phyloP scores from a whole-genome alignment of 2,888 invertebrate genomes.

The Andrena dorsata region DNA sequence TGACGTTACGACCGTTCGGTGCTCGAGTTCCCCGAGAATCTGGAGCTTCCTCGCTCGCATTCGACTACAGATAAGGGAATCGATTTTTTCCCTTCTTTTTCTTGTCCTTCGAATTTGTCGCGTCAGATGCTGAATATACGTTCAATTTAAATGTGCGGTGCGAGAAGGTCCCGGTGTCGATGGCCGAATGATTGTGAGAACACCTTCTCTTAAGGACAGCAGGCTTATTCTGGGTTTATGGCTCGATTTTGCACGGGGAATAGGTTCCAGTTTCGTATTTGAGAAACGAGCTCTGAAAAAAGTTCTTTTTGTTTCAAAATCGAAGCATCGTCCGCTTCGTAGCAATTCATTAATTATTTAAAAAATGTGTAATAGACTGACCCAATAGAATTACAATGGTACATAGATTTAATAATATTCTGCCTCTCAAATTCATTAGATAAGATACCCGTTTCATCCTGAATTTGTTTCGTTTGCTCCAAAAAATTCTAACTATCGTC shows the following conservation, averaged over 20 bases:
- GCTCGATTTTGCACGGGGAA: background rate
- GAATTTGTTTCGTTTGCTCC: too few species aligned
- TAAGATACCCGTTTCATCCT: too few species aligned
- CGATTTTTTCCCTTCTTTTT: slow-evolving; percentile 16
- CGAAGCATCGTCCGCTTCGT: too few species aligned
- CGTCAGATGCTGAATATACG: background rate
- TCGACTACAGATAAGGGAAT: slow-evolving; percentile 34
- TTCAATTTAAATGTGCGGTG: slow-evolving; percentile 4
- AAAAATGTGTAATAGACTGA: too few species aligned
- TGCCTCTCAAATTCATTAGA: too few species aligned
- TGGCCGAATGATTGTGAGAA: slow-evolving; percentile 36
- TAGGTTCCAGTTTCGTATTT: background rate
- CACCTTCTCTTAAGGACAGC: slow-evolving; percentile 1
- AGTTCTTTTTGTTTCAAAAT: too few species aligned
- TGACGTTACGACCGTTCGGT: slow-evolving; percentile 37
- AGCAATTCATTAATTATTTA: too few species aligned
- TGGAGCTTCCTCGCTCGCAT: slow-evolving; percentile 54
- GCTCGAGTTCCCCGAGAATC: slow-evolving; percentile 52
- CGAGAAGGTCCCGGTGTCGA: slow-evolving; percentile 19
- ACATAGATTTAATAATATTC: too few species aligned
- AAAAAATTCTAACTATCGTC: too few species aligned
- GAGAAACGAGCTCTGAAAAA: too few species aligned
- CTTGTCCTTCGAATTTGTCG: background rate
- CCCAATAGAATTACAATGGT: too few species aligned
- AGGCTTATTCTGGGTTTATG: slow-evolving; percentile 10